Evolutionary conservation across 1,140 invertebrate genomes (phyloP).

Genomic region (Eubasilissa regina): DNA sequence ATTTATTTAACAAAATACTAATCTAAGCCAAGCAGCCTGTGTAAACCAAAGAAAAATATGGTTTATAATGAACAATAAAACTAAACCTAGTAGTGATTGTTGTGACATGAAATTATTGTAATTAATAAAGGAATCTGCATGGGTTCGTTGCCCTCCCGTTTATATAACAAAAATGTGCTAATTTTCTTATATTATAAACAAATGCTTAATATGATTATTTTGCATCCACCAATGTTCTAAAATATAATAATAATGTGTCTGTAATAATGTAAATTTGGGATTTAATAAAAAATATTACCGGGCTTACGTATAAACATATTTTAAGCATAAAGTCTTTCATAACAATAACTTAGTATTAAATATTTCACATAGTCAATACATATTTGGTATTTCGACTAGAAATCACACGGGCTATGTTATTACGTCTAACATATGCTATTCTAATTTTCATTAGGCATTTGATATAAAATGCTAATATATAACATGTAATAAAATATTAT

Average conservation of each 20-base stretch:
- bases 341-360: slow-evolving; percentile 27
- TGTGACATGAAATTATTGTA: not conserved
- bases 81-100: not conserved
- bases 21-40: no score
- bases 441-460: slow-evolving; percentile 2
- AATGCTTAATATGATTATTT: no score
- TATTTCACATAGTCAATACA: slow-evolving; percentile 22
- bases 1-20: no score
- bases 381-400: slow-evolving; percentile 37
- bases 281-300: not conserved
- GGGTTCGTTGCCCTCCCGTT: no score
- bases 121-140: not conserved
- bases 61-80: no score
- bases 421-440: slow-evolving; percentile 2
- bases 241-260: not conserved
- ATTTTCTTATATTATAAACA: not conserved
- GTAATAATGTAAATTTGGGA: not conserved
- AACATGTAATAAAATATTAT: slow-evolving; percentile 2
- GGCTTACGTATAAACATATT: slow-evolving; percentile 15
- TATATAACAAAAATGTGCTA: not conserved
- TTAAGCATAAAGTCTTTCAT: slow-evolving; percentile 19
- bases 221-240: not conserved
- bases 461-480: not conserved
- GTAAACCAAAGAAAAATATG: no score
- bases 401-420: slow-evolving; percentile 7